Evolutionary conservation across 2,113 vertebrate genomes (phyloP).

Genomic region (Nannospalax galili): DNA sequence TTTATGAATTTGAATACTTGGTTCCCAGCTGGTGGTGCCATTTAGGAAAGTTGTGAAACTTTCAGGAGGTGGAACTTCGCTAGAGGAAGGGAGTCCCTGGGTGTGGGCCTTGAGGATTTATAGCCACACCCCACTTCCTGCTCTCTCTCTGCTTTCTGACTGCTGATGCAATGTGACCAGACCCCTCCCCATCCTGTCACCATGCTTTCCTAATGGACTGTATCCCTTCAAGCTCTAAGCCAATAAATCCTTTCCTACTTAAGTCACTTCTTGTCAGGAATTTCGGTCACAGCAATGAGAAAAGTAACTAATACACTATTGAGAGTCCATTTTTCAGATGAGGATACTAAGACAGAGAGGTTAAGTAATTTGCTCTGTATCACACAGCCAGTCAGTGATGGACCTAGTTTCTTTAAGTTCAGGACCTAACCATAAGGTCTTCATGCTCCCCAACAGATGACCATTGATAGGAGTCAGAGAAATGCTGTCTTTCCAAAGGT

Average conservation of each 20-base stretch:
- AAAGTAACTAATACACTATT: background rate
- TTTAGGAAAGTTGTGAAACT: background rate
- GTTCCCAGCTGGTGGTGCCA: too few relatives aligned
- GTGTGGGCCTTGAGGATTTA: background rate
- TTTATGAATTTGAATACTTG: too few relatives aligned
- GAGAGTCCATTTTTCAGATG: background rate
- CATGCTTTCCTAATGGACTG: background rate
- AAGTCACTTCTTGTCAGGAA: background rate
- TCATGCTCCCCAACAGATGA: fast-evolving
- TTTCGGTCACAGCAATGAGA: background rate
- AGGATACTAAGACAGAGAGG: background rate
- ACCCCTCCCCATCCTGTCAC: background rate
- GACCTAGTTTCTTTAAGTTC: background rate
- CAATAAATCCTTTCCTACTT: background rate
- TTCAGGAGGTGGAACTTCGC: background rate
- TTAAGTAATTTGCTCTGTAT: background rate
- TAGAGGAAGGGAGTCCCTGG: background rate
- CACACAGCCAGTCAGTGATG: background rate
- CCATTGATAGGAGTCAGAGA: background rate
- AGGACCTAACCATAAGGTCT: background rate
- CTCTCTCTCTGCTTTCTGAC: background rate
- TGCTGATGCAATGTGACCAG: background rate
- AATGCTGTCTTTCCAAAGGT: background rate
- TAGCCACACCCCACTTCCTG: background rate
- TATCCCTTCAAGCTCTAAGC: background rate